Conservation (phyloP, 37 sponge, comb jelly and placozoan species). For the Theonella swinhoei region DNA sequence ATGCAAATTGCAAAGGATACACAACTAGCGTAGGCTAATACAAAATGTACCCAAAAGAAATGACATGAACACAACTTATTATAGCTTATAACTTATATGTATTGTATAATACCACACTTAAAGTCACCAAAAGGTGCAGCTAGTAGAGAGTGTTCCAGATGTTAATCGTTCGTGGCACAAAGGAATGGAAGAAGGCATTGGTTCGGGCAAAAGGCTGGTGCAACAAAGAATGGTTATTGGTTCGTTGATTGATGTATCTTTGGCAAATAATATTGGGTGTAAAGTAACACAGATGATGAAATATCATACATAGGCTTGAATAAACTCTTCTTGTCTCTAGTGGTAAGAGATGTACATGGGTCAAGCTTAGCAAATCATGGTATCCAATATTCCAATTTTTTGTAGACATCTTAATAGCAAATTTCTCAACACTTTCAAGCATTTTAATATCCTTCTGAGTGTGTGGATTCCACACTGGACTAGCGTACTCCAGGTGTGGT, state of each 20-base stretch:
- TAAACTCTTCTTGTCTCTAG: neutral
- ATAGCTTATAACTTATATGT: neutral
- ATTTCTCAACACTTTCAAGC: slow-evolving; percentile 12
- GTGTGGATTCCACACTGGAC: neutral
- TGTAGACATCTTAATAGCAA: neutral
- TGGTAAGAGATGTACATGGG: neutral
- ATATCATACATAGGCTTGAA: neutral
- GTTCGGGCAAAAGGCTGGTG: too few species aligned
- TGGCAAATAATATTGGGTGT: too few species aligned
- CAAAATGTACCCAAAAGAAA: too few species aligned
- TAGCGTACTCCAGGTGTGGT: slow-evolving; percentile 11
- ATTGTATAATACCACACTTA: too few species aligned
- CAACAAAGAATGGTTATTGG: too few species aligned
- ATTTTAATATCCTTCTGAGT: neutral
- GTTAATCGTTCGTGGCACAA: neutral
- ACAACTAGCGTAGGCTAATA: too few species aligned
- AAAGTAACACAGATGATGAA: neutral
- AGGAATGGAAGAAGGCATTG: slow-evolving; percentile 8
- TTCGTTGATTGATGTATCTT: too few species aligned
- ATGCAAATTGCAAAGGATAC: too few species aligned
- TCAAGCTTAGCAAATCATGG: neutral
- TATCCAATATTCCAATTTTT: neutral
- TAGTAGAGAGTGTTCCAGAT: slow-evolving; percentile 9
- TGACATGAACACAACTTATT: too few species aligned
- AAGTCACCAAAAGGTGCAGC: too few species aligned